Evolutionary conservation across 2,797 vertebrate genomes (phyloP).

Genomic region (Smutsia temminckii): DNA sequence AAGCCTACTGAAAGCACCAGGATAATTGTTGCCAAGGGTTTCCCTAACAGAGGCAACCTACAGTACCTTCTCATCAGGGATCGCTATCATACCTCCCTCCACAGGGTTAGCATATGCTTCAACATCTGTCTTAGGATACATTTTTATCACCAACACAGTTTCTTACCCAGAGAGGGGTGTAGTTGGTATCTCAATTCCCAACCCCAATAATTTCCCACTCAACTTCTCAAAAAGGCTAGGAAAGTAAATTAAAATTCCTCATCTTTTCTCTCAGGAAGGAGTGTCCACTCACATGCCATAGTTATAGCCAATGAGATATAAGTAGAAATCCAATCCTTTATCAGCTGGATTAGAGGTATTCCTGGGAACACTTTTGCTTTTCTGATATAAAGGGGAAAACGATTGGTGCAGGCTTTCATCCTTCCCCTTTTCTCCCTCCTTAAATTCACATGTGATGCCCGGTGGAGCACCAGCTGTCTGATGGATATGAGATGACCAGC

Average conservation of each 20-base stretch:
- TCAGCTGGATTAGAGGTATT: neutral
- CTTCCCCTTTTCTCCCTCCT: neutral
- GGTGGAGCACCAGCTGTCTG: neutral
- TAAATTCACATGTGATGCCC: neutral
- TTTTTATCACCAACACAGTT: neutral
- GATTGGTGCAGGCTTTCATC: neutral
- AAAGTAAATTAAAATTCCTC: neutral
- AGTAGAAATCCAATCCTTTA: neutral
- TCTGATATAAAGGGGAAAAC: neutral
- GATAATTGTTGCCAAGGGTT: neutral
- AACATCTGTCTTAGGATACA: neutral
- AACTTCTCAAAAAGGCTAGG: neutral
- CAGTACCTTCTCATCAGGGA: neutral
- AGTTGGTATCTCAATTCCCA: neutral
- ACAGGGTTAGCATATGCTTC: neutral
- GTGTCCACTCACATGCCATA: neutral
- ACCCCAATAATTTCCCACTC: neutral
- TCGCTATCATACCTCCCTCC: neutral
- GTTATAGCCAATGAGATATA: neutral
- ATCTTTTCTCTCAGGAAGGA: neutral
- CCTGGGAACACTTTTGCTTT: neutral
- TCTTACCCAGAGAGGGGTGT: neutral
- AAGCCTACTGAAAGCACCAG: neutral
- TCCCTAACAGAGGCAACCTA: neutral
- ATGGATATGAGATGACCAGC: neutral